A percentile compares a stretch with the other conserved stretches of the same genome.
Conservation (phyloP, 2,797 vertebrate genomes). For the Dryobates pubescens region DNA sequence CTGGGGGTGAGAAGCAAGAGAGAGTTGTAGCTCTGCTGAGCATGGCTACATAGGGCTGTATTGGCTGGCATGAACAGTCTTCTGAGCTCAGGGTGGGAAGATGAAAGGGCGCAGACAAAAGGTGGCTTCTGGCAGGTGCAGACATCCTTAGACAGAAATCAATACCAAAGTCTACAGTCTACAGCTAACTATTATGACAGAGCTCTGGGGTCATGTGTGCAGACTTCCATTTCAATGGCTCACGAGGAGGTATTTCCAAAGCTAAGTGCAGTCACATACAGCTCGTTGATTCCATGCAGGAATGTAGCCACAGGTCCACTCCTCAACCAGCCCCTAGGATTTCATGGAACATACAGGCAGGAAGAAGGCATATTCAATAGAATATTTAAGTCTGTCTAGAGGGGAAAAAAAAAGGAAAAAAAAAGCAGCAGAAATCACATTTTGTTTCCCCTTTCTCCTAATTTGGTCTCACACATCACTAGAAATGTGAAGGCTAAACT, state of each 20-base stretch:
- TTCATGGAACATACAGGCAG: neutral
- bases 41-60: neutral
- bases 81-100: neutral
- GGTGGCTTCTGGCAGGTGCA: conserved; percentile 31
- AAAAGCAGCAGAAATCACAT: neutral
- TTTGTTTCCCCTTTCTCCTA: neutral
- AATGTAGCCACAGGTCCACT: neutral
- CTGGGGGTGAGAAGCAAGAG: neutral
- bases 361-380: neutral
- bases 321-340: neutral
- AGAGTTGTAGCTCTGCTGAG: neutral
- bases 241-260: neutral
- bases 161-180: neutral
- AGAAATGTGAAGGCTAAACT: neutral
- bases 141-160: neutral
- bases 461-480: neutral
- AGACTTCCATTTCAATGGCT: neutral
- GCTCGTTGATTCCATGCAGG: neutral
- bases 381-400: neutral
- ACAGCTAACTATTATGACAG: neutral
- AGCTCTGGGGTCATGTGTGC: neutral
- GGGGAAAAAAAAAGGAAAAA: neutral
- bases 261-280: neutral
- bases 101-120: neutral
- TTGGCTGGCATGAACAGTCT: conserved; percentile 19